Percentiles rank a stretch among this genome's conserved stretches.
These are phyloP conservation scores for Otus sunia DNA, from an alignment of 2,113 vertebrate species.

Conservation along the genomic window DNA sequence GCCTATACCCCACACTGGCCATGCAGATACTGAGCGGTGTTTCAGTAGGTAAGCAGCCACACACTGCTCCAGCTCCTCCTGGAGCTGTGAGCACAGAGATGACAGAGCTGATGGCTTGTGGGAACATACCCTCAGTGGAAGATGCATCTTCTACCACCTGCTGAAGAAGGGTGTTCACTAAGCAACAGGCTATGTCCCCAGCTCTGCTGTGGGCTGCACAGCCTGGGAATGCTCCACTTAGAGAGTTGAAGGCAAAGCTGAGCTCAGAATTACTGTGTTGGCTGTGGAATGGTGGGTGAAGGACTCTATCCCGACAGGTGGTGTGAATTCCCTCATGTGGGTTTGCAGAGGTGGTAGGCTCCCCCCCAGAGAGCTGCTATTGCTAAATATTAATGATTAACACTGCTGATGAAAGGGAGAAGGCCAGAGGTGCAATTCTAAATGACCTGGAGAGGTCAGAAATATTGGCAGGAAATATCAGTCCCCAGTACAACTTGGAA, in stretches of 20 bases:
- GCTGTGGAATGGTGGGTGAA: neutral
- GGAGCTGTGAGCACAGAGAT: neutral
- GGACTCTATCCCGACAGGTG: neutral
- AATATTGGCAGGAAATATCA: neutral
- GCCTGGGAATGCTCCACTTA: neutral
- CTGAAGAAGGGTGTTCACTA: neutral
- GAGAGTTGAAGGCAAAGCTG: neutral
- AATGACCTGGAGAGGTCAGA: neutral
- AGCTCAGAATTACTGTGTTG: neutral
- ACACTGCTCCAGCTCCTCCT: accelerated
- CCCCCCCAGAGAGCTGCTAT: neutral
- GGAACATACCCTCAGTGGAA: neutral
- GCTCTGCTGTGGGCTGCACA: neutral
- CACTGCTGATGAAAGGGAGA: neutral
- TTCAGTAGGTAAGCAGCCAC: neutral
- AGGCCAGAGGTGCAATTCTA: neutral
- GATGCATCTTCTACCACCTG: neutral
- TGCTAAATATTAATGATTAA: neutral
- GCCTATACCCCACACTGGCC: neutral
- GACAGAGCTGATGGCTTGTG: accelerated
- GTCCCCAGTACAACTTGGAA: neutral
- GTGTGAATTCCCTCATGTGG: neutral
- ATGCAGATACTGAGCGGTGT: neutral
- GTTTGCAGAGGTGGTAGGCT: neutral
- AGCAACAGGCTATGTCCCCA: neutral